phyloP scores from a whole-genome alignment of 2,888 invertebrate genomes.

The Carcina quercana region DNA sequence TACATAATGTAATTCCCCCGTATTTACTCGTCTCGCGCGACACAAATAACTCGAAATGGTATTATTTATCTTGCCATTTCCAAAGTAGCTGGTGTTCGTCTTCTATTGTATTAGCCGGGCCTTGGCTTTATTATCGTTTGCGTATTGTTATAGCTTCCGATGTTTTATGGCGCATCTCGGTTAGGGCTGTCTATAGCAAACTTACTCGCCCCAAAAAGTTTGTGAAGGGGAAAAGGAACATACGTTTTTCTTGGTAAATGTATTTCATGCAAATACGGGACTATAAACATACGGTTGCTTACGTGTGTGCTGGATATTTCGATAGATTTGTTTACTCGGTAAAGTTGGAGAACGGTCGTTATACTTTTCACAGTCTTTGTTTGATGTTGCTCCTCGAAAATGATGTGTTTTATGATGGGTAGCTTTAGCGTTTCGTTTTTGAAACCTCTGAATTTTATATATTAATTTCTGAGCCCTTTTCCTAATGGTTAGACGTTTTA shows the following conservation, averaged over 20 bases:
- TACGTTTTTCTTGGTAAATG: constrained; percentile 20
- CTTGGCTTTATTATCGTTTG: constrained; percentile 21
- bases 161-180: constrained; percentile 27
- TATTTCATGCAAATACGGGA: constrained; percentile 25
- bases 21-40: constrained; percentile 13
- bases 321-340: constrained; percentile 13
- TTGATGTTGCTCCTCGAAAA: constrained; percentile 24
- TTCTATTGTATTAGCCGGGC: constrained; percentile 29
- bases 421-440: too few species aligned
- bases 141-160: constrained; percentile 26
- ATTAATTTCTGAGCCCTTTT: too few species aligned
- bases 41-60: constrained; percentile 29
- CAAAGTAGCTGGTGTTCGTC: constrained; percentile 24
- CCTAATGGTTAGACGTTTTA: too few species aligned
- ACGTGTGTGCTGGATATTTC: constrained; percentile 1
- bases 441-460: too few species aligned
- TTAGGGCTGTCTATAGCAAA: constrained; percentile 29
- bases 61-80: constrained; percentile 38
- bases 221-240: constrained; percentile 24
- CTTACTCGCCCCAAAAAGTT: constrained; percentile 21
- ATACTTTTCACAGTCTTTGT: constrained; percentile 21
- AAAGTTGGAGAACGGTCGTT: constrained; percentile 15
- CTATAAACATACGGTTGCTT: constrained; percentile 5
- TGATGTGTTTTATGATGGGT: too few species aligned
- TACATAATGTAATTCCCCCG: constrained; percentile 27